A percentile compares a stretch with the other conserved stretches of the same genome.
phyloP scores from a whole-genome alignment of 1,140 invertebrate species.

The Drosophila subobscura region DNA sequence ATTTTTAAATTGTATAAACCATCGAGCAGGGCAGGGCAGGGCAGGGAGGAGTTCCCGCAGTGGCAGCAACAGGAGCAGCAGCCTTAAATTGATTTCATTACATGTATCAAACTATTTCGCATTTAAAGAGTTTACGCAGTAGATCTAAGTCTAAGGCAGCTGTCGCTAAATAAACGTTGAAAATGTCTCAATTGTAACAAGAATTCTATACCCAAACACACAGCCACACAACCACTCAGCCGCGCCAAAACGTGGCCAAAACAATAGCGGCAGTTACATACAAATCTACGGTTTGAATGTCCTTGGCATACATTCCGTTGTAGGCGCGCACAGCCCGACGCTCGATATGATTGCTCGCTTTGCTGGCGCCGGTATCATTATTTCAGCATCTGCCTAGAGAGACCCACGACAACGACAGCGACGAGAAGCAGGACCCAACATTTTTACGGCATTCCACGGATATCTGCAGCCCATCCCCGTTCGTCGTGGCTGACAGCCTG shows the following conservation, averaged over 20 bases:
- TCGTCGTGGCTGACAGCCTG: conserved; percentile 23
- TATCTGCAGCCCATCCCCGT: conserved; percentile 26
- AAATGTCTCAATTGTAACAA: conserved; percentile 51
- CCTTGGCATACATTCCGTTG: conserved; percentile 55
- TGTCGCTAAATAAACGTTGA: conserved; percentile 76
- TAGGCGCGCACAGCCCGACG: conserved; percentile 23
- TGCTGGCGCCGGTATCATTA: conserved; percentile 59
- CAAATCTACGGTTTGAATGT: conserved; percentile 38
- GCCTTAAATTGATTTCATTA: conserved; percentile 59
- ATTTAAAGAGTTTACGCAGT: conserved; percentile 63
- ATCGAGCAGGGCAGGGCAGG: conserved; percentile 25
- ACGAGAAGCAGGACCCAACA: conserved; percentile 2
- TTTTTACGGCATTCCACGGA: conserved; percentile 48
- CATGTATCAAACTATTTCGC: conserved; percentile 50
- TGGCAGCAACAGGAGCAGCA: conserved; percentile 10
- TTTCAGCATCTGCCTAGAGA: conserved; percentile 41
- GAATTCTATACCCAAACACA: conserved; percentile 5
- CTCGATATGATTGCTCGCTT: conserved; percentile 69
- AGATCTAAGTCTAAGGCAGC: conserved; percentile 69
- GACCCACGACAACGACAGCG: conserved; percentile 18
- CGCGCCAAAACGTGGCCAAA: conserved; percentile 39
- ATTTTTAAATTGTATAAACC: conserved; percentile 68
- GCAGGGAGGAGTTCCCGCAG: conserved; percentile 6
- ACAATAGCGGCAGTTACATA: conserved; percentile 47
- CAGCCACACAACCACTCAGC: conserved; percentile 1